These are phyloP conservation scores for Biston stratarius DNA, from an alignment of 2,888 invertebrate species.

Conservation along the genomic window DNA sequence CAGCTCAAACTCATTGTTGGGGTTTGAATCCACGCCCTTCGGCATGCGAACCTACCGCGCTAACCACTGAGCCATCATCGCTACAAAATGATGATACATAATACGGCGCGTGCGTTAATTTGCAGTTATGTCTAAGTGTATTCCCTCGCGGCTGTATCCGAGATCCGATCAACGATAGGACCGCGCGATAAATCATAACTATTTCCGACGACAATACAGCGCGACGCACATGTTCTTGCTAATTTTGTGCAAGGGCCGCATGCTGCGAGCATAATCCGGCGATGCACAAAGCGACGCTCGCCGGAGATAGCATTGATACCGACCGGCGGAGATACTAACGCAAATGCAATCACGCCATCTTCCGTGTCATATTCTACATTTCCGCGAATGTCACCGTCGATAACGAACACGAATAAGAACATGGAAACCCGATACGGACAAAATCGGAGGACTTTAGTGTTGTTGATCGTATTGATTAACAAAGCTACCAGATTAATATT, in stretches of 20 bases:
- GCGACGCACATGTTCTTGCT: slow-evolving; percentile 73
- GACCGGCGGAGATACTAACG: slow-evolving; percentile 39
- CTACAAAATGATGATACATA: no score
- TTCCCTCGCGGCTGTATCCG: slow-evolving; percentile 44
- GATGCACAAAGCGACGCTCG: slow-evolving; percentile 40
- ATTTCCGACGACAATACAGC: slow-evolving; percentile 60
- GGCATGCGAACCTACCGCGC: no score
- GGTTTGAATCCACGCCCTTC: no score
- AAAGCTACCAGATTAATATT: slow-evolving; percentile 41
- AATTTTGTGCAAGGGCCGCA: slow-evolving; percentile 69
- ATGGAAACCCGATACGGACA: slow-evolving; percentile 37
- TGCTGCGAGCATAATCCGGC: slow-evolving; percentile 59
- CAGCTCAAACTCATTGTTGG: no score
- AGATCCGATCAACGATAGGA: slow-evolving; percentile 58
- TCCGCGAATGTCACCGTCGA: slow-evolving; percentile 43
- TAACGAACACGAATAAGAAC: slow-evolving; percentile 41
- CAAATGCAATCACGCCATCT: slow-evolving; percentile 43
- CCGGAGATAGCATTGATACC: slow-evolving; percentile 38
- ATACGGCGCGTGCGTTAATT: slow-evolving; percentile 42
- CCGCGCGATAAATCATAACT: slow-evolving; percentile 68
- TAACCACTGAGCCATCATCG: no score
- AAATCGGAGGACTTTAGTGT: slow-evolving; percentile 41
- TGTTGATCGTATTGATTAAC: slow-evolving; percentile 43
- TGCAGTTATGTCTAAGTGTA: slow-evolving; percentile 47
- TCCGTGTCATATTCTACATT: slow-evolving; percentile 43